A percentile compares a stretch with the other conserved stretches of the same genome.
phyloP scores from a whole-genome alignment of 2,888 invertebrate species.

The Gastracanthus pulcherrimus region DNA sequence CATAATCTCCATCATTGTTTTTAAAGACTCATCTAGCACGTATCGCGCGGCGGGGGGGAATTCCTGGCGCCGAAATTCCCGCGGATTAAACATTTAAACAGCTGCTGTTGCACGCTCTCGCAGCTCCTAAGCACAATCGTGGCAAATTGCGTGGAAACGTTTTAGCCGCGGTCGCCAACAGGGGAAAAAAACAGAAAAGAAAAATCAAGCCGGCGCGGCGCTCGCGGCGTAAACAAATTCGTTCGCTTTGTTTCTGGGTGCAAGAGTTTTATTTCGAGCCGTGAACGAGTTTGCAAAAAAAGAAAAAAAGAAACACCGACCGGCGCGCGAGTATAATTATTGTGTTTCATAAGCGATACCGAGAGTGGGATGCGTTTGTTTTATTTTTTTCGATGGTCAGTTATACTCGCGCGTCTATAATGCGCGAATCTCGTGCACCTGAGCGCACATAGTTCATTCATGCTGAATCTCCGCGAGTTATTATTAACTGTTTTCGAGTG shows the following conservation, averaged over 20 bases:
- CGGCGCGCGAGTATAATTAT: not conserved
- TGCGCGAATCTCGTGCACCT: not conserved
- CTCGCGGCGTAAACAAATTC: too few relatives aligned
- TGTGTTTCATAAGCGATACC: constrained; percentile 15
- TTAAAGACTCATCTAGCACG: not conserved
- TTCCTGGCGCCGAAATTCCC: not conserved
- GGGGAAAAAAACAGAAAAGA: too few relatives aligned
- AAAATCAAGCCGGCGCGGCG: too few relatives aligned
- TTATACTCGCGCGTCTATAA: too few relatives aligned
- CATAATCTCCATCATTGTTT: not conserved
- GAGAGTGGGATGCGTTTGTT: not conserved
- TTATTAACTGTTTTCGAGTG: too few relatives aligned
- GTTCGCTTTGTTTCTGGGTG: not conserved
- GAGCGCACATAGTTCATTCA: not conserved
- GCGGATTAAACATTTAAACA: not conserved
- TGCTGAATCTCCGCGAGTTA: too few relatives aligned
- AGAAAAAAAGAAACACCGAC: too few relatives aligned
- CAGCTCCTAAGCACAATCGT: too few relatives aligned
- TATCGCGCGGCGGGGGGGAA: not conserved
- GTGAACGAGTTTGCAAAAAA: not conserved
- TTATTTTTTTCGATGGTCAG: not conserved
- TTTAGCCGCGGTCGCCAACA: too few relatives aligned
- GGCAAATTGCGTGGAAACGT: not conserved
- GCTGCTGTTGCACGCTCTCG: too few relatives aligned
- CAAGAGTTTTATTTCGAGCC: constrained; percentile 11